Percentiles rank a stretch among this genome's conserved stretches.
These are phyloP conservation scores for Falco novaeseelandiae DNA, from an alignment of 2,797 vertebrate species.

Conservation along the genomic window DNA sequence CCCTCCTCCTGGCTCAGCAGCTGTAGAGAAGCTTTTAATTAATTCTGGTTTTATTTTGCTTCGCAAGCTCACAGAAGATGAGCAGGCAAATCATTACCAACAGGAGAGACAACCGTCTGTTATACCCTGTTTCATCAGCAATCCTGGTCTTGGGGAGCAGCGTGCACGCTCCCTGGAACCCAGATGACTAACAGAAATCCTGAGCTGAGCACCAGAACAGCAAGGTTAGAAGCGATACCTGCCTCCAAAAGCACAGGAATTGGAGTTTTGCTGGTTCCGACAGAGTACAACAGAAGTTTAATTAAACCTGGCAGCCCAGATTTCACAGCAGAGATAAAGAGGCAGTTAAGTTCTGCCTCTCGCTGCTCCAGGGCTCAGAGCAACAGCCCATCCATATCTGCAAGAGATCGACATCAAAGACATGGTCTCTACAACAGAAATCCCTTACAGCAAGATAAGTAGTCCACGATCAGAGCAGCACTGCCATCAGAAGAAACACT, in stretches of 20 bases:
- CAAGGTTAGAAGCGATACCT: background rate
- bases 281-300: background rate
- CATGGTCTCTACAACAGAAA: background rate
- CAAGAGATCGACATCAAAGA: background rate
- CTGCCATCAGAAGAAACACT: background rate
- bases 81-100: background rate
- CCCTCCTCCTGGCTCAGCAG: background rate
- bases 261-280: background rate
- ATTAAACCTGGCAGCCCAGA: background rate
- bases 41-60: background rate
- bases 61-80: background rate
- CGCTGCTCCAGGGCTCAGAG: background rate
- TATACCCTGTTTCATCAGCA: rapidly evolving
- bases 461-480: background rate
- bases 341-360: background rate
- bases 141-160: background rate
- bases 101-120: rapidly evolving
- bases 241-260: background rate
- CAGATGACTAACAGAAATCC: background rate
- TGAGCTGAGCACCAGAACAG: background rate
- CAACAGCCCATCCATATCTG: rapidly evolving
- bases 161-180: rapidly evolving
- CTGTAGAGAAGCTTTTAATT: rapidly evolving
- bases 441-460: background rate
- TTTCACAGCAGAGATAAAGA: background rate